These are phyloP conservation scores for Orius laevigatus DNA, from an alignment of 1,140 invertebrate genomes.

Conservation along the genomic window DNA sequence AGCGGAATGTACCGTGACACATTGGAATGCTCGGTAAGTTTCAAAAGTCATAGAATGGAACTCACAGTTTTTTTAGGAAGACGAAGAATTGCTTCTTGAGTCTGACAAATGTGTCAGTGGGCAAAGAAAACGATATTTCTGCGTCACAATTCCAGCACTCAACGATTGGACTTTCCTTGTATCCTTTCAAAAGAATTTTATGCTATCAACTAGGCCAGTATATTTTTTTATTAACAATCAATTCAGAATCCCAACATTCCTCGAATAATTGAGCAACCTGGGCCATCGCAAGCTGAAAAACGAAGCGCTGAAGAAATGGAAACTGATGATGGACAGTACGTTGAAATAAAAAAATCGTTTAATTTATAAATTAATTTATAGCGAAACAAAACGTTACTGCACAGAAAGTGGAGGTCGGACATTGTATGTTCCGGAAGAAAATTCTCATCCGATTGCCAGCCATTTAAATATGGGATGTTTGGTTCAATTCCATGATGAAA, in stretches of 20 bases:
- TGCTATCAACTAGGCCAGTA: too few species aligned
- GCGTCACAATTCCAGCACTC: constrained; percentile 65
- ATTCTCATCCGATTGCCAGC: not conserved
- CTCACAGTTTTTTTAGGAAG: constrained; percentile 30
- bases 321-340: not conserved
- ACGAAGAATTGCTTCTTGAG: constrained; percentile 46
- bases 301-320: constrained; percentile 8
- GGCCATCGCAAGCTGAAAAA: not conserved
- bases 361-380: not conserved
- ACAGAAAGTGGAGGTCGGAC: not conserved
- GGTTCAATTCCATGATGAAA: constrained; percentile 51
- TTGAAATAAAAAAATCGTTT: too few species aligned
- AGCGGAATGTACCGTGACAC: constrained; percentile 58
- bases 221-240: too few species aligned
- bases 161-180: constrained; percentile 49
- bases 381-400: constrained; percentile 20
- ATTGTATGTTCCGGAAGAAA: too few species aligned
- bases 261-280: too few species aligned
- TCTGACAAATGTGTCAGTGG: constrained; percentile 40
- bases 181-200: too few species aligned
- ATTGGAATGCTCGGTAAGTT: constrained; percentile 28
- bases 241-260: too few species aligned
- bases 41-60: too few species aligned
- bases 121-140: constrained; percentile 58
- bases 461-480: not conserved